Evolutionary conservation across 2,888 invertebrate genomes (phyloP).

Genomic region (Hyalella azteca): DNA sequence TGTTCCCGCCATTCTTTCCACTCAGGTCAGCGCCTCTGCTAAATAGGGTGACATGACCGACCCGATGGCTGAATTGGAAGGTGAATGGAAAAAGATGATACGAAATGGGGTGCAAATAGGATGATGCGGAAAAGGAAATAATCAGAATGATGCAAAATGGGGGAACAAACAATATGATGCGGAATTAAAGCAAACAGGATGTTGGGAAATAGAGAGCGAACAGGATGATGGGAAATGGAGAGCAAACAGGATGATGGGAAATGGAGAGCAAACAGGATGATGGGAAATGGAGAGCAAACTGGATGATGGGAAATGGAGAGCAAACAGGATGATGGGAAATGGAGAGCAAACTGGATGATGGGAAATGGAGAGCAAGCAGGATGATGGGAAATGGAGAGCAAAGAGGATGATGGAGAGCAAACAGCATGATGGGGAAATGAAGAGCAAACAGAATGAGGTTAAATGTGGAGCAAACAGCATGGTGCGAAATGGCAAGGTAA

Average conservation of each 20-base stretch:
- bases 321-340: not conserved
- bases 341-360: not conserved
- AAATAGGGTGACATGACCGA: slow-evolving; percentile 19
- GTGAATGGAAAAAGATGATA: not conserved
- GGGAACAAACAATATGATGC: not conserved
- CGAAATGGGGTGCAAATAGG: not conserved
- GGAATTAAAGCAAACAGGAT: not conserved
- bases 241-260: not conserved
- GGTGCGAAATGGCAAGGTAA: not conserved
- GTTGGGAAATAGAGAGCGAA: not conserved
- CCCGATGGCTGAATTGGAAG: slow-evolving; percentile 8
- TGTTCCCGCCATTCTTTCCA: not conserved
- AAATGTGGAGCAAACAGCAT: not conserved
- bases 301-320: not conserved
- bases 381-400: not conserved
- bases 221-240: not conserved
- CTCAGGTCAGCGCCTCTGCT: not conserved
- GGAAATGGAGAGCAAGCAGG: not conserved
- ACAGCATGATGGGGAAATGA: not conserved
- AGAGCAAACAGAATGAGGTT: not conserved
- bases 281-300: not conserved
- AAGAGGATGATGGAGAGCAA: not conserved
- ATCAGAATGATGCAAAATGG: not conserved
- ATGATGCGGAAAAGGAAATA: not conserved
- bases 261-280: not conserved